Conservation (phyloP, 2,797 vertebrate genomes). For the Tokudaia tokunoshimensis region DNA sequence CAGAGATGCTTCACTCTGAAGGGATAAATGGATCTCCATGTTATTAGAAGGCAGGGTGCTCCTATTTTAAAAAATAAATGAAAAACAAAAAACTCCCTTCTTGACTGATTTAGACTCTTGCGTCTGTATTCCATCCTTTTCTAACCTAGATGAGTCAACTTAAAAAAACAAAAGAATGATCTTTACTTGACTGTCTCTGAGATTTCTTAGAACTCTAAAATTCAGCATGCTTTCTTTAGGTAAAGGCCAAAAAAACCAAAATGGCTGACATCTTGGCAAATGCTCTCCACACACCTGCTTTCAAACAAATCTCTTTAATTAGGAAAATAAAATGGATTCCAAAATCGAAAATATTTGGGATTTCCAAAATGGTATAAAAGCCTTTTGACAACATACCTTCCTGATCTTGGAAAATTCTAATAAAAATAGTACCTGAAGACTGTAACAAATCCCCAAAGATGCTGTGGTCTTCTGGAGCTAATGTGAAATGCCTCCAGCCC, state of each 20-base stretch:
- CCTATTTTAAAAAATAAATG: neutral
- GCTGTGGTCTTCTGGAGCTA: neutral
- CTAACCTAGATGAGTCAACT: neutral
- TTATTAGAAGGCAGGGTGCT: neutral
- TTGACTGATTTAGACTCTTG: neutral
- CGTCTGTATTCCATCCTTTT: neutral
- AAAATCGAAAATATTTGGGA: neutral
- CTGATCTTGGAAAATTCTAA: constrained; percentile 26
- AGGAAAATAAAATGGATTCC: neutral
- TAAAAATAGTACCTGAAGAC: constrained; percentile 44
- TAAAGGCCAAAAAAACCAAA: neutral
- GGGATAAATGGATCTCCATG: neutral
- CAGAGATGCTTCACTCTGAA: neutral
- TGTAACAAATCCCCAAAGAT: neutral
- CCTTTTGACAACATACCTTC: constrained; percentile 15
- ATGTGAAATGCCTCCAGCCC: neutral
- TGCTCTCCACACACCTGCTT: neutral
- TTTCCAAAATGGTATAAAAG: constrained; percentile 22
- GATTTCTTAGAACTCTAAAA: constrained; percentile 5
- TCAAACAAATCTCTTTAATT: constrained; percentile 3
- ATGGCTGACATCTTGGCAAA: neutral
- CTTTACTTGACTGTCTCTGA: neutral
- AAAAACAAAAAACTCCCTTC: neutral
- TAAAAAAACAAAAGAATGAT: neutral
- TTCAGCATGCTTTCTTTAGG: neutral